Percentiles rank a stretch among this genome's conserved stretches.
Conservation (phyloP, 2,113 vertebrate species). For the Aphyosemion australe region DNA sequence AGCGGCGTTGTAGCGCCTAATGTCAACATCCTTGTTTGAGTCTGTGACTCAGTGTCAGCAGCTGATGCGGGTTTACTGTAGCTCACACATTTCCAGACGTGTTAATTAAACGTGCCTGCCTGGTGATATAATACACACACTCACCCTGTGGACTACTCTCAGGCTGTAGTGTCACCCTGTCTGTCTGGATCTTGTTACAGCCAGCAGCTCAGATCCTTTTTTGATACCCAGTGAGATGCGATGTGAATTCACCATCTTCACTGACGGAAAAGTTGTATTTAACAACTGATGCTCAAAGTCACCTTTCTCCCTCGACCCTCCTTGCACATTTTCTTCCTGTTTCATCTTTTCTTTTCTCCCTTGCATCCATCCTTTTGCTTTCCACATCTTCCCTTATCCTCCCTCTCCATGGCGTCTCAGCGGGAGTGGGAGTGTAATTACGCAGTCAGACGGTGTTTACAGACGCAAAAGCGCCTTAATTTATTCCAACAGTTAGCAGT, state of each 20-base stretch:
- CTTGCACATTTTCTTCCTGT: constrained; percentile 25
- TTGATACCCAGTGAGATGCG: too few species aligned
- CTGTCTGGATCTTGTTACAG: constrained; percentile 18
- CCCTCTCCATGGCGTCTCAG: constrained; percentile 67
- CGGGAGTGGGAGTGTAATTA: constrained; percentile 83
- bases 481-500: constrained; percentile 85
- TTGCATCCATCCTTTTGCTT: constrained; percentile 11
- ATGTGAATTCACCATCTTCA: constrained; percentile 5
- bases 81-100: constrained; percentile 20
- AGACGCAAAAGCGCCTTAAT: constrained; percentile 83
- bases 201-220: too few species aligned
- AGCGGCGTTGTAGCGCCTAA: constrained; percentile 27
- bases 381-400: constrained; percentile 51
- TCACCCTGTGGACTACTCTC: neutral
- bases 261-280: constrained; percentile 21
- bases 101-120: constrained; percentile 45
- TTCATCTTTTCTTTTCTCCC: constrained; percentile 24
- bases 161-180: constrained; percentile 2
- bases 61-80: constrained; percentile 16
- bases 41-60: constrained; percentile 14
- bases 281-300: constrained; percentile 53
- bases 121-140: constrained; percentile 10
- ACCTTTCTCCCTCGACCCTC: constrained; percentile 33
- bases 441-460: constrained; percentile 83
- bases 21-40: constrained; percentile 41